phyloP scores from a whole-genome alignment of 64 coral and sea anemone species.

The Acropora tenuis region DNA sequence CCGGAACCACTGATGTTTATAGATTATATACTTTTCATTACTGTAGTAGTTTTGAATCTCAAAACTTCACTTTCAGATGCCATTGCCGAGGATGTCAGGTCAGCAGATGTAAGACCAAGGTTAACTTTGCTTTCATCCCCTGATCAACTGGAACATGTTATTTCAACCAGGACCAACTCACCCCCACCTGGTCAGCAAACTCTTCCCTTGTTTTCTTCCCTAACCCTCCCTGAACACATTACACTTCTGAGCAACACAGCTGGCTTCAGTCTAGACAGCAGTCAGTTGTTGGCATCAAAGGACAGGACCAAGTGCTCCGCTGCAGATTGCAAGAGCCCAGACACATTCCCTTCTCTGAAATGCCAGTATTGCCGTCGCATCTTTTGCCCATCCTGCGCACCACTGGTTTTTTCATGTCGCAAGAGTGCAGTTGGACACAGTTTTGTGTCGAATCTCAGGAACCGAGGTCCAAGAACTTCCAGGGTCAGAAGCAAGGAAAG shows the following conservation, averaged over 20 bases:
- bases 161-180: neutral
- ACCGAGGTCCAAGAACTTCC: neutral
- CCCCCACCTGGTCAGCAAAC: neutral
- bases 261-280: constrained; percentile 5
- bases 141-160: neutral
- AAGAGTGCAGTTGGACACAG: constrained; percentile 61
- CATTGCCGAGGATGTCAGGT: neutral
- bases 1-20: too few species aligned
- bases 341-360: constrained; percentile 29
- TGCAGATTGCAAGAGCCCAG: constrained; percentile 62
- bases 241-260: neutral
- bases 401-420: constrained; percentile 38
- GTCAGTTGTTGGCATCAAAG: neutral
- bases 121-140: neutral
- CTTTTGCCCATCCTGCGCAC: constrained; percentile 70
- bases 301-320: constrained; percentile 55
- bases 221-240: neutral
- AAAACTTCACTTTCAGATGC: neutral
- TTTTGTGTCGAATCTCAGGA: constrained; percentile 8
- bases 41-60: neutral
- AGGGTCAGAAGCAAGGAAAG: neutral
- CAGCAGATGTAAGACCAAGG: neutral
- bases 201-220: neutral
- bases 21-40: too few species aligned
- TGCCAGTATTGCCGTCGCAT: constrained; percentile 61